A percentile compares a stretch with the other conserved stretches of the same genome.
Conservation (phyloP, 2,888 invertebrate genomes). For the Osedax frankpressi region DNA sequence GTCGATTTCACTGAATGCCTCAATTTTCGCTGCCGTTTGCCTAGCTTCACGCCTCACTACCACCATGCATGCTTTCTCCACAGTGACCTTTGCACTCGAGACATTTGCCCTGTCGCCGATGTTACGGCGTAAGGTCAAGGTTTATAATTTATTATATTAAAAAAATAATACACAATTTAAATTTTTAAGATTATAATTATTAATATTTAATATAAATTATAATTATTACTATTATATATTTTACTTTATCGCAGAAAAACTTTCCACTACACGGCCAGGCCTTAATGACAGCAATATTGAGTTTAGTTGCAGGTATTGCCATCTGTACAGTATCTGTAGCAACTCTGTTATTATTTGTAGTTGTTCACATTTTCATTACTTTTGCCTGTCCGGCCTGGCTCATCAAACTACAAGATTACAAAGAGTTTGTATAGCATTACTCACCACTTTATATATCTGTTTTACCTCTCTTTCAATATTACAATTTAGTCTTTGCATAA, state of each 20-base stretch:
- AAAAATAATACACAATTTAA: neutral
- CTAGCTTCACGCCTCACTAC: conserved; percentile 77
- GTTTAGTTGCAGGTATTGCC: conserved; percentile 28
- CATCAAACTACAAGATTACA: conserved; percentile 45
- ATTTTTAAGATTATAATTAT: neutral
- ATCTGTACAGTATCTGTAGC: conserved; percentile 33
- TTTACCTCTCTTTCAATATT: neutral
- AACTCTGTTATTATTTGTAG: conserved; percentile 35
- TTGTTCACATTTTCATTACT: conserved; percentile 42
- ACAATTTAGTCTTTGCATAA: too few species aligned
- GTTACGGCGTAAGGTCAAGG: conserved; percentile 53
- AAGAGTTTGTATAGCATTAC: conserved; percentile 48
- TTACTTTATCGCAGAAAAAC: neutral
- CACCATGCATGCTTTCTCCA: conserved; percentile 65
- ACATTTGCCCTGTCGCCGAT: conserved; percentile 79
- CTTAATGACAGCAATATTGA: conserved; percentile 31
- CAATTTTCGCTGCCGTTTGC: conserved; percentile 86
- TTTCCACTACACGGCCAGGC: conserved; percentile 25
- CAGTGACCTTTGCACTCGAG: conserved; percentile 75
- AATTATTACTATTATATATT: neutral
- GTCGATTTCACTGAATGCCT: conserved; percentile 81
- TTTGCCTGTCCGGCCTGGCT: conserved; percentile 47
- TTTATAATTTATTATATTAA: too few species aligned
- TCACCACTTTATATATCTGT: too few species aligned
- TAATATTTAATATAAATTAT: neutral